Evolutionary conservation across 2,797 vertebrate genomes (phyloP).

Genomic region (Schizopygopsis pylzovi): DNA sequence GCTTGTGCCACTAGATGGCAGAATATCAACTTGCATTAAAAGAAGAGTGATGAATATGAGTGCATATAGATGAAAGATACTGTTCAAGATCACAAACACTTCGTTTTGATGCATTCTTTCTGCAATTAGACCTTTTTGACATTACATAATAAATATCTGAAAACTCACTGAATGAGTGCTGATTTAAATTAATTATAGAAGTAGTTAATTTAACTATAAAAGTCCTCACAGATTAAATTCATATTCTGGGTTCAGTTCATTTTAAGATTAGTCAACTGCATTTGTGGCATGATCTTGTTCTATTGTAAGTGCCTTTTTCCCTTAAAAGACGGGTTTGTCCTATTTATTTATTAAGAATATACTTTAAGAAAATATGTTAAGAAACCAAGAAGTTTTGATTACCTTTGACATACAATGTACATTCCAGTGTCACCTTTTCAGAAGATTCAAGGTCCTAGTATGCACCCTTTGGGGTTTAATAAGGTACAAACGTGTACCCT

Average conservation of each 20-base stretch:
- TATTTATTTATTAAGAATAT: background rate
- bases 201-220: background rate
- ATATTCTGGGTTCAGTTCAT: background rate
- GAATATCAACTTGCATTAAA: slow-evolving; percentile 64
- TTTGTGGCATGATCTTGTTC: background rate
- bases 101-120: background rate
- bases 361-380: background rate
- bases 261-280: background rate
- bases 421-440: background rate
- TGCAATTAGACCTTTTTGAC: background rate
- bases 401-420: background rate
- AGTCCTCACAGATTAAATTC: background rate
- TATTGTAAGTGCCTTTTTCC: background rate
- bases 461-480: background rate
- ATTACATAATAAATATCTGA: background rate
- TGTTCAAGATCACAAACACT: background rate
- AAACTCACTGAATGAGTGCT: background rate
- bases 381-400: background rate
- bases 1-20: slow-evolving; percentile 77
- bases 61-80: background rate
- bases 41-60: background rate
- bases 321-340: background rate
- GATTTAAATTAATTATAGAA: background rate
- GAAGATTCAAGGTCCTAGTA: background rate
- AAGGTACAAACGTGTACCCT: background rate